Conservation (phyloP, 2,113 vertebrate species). For the Myanophis thanlyinensis region DNA sequence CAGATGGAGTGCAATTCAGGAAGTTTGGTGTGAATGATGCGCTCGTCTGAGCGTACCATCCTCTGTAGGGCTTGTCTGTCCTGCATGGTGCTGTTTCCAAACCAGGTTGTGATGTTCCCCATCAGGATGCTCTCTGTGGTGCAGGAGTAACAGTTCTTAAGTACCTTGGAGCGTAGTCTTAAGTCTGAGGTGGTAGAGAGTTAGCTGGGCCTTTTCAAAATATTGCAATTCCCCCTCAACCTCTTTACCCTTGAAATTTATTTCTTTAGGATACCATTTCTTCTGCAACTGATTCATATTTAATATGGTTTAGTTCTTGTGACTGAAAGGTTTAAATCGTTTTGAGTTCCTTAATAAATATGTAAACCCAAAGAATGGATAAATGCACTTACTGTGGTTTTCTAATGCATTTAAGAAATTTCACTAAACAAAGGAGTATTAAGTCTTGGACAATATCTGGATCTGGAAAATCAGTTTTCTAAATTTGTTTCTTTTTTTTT, state of each 20-base stretch:
- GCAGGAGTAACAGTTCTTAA: too few species aligned
- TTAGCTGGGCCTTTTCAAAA: constrained; percentile 36
- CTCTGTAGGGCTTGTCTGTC: too few species aligned
- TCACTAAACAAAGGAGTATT: neutral
- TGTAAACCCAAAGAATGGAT: neutral
- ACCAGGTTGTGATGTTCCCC: too few species aligned
- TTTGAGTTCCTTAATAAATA: neutral
- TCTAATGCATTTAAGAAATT: neutral
- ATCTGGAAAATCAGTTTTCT: neutral
- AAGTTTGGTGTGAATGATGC: too few species aligned
- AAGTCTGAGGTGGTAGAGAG: too few species aligned
- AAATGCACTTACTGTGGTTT: neutral
- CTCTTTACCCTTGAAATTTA: neutral
- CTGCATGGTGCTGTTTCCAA: too few species aligned
- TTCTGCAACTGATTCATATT: neutral
- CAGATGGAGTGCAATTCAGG: too few species aligned
- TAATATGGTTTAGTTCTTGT: neutral
- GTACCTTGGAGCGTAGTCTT: too few species aligned
- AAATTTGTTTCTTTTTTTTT: too few species aligned
- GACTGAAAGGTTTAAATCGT: neutral
- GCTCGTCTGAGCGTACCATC: too few species aligned
- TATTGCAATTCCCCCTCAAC: neutral
- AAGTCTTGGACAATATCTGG: neutral
- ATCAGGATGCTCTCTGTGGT: too few species aligned
- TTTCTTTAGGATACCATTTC: neutral